These are phyloP conservation scores for Mesoligia furuncula DNA, from an alignment of 2,888 invertebrate species.

Conservation along the genomic window DNA sequence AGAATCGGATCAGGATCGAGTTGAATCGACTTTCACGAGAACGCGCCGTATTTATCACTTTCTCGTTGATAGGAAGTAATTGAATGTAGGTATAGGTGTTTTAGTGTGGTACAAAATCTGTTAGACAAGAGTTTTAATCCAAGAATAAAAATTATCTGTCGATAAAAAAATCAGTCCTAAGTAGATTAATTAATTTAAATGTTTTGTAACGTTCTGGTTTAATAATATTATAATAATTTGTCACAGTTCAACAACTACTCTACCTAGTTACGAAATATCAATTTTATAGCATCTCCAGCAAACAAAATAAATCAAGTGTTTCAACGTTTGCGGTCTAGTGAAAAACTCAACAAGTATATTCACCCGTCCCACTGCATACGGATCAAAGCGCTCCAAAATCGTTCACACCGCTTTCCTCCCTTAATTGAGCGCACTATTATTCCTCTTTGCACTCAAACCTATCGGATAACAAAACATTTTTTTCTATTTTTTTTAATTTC, in stretches of 20 bases:
- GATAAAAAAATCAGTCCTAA: no score
- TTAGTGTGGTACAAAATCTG: not conserved
- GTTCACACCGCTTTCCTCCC: slow-evolving; percentile 59
- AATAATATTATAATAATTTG: no score
- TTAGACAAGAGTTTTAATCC: no score
- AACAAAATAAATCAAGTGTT: slow-evolving; percentile 8
- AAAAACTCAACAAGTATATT: slow-evolving; percentile 30
- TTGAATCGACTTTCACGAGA: slow-evolving; percentile 61
- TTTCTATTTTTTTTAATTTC: slow-evolving; percentile 53
- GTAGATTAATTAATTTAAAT: no score
- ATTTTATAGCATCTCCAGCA: not conserved
- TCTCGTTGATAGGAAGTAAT: slow-evolving; percentile 38
- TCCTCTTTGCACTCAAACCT: slow-evolving; percentile 55
- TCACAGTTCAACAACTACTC: not conserved
- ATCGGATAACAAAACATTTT: slow-evolving; percentile 67
- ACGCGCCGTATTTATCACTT: slow-evolving; percentile 49
- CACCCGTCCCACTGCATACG: slow-evolving; percentile 24
- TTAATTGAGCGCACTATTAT: slow-evolving; percentile 59
- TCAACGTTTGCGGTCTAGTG: slow-evolving; percentile 5
- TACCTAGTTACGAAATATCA: not conserved
- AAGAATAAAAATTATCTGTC: no score
- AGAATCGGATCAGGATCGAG: slow-evolving; percentile 68
- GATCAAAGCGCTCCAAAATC: slow-evolving; percentile 50
- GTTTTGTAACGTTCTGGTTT: no score
- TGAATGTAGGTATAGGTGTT: slow-evolving; percentile 22